Evolutionary conservation across 2,113 vertebrate genomes (phyloP).

Genomic region (Prietella phreatophila): DNA sequence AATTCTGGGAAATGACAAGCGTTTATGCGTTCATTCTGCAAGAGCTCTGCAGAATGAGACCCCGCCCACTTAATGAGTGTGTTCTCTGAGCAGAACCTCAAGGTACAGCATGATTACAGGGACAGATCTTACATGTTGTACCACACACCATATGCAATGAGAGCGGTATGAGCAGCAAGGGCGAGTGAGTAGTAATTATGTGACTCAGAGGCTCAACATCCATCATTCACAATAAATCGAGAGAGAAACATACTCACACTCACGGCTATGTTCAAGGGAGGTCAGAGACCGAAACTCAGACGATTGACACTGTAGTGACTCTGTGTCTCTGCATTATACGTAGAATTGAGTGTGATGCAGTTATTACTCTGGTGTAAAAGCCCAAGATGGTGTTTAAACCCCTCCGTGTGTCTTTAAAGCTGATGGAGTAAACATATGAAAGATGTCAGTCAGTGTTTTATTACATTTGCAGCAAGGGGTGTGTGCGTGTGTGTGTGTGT

Average conservation of each 20-base stretch:
- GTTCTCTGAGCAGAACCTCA: neutral
- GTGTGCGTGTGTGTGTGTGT: neutral
- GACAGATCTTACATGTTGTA: neutral
- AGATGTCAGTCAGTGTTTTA: neutral
- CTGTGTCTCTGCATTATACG: neutral
- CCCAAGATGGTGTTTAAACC: neutral
- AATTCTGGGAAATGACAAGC: neutral
- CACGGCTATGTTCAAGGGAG: neutral
- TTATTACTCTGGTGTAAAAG: neutral
- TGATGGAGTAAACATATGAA: neutral
- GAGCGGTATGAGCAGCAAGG: neutral
- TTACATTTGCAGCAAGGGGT: neutral
- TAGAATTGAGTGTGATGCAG: neutral
- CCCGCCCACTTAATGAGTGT: neutral
- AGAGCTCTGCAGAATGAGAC: neutral
- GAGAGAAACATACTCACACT: neutral
- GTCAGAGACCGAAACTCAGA: neutral
- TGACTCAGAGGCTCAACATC: conserved; percentile 3
- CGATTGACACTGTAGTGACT: neutral
- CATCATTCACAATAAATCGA: neutral
- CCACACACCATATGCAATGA: neutral
- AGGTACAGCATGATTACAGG: neutral
- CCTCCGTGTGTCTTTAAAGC: neutral
- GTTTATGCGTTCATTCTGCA: neutral
- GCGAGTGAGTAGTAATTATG: neutral